phyloP scores from a whole-genome alignment of 1,140 invertebrate genomes.

The Mesaphorura yosii region DNA sequence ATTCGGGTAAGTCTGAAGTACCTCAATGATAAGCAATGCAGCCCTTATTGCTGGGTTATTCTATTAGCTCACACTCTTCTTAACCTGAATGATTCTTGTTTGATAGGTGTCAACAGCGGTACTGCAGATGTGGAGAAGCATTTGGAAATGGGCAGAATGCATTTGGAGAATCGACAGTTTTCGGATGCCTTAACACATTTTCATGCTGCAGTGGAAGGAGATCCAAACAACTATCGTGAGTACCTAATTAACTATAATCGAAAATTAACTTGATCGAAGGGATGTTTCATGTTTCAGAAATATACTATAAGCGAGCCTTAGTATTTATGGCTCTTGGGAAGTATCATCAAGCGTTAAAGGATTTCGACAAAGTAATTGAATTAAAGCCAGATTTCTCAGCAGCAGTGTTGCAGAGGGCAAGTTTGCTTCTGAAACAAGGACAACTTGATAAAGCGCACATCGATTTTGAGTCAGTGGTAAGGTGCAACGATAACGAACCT shows the following conservation, averaged over 20 bases:
- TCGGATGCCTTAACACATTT: constrained; percentile 94
- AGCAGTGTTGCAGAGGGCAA: constrained; percentile 75
- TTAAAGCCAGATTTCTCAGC: constrained; percentile 88
- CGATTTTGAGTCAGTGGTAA: constrained; percentile 75
- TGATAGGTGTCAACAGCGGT: constrained; percentile 29
- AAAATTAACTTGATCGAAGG: too few species aligned
- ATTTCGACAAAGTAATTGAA: constrained; percentile 83
- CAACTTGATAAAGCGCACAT: constrained; percentile 64
- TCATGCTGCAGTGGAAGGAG: constrained; percentile 94
- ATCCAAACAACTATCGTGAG: constrained; percentile 90
- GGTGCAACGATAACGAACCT: constrained; percentile 35
- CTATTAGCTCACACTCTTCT: background rate
- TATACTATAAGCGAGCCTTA: constrained; percentile 87
- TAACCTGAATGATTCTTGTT: background rate
- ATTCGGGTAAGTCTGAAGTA: constrained; percentile 20
- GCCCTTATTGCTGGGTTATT: background rate
- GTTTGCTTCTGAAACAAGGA: constrained; percentile 79
- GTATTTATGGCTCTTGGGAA: constrained; percentile 93
- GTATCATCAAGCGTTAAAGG: constrained; percentile 84
- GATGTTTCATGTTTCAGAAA: too few species aligned
- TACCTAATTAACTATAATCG: too few species aligned
- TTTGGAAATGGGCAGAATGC: constrained; percentile 80
- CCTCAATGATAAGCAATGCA: background rate
- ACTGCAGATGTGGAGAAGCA: constrained; percentile 74
- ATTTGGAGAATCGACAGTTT: constrained; percentile 80